Evolutionary conservation across 2,888 invertebrate species (phyloP), one percentile per base, ranked within the genome.

Genomic region (Xestia c-nigrum): DNA sequence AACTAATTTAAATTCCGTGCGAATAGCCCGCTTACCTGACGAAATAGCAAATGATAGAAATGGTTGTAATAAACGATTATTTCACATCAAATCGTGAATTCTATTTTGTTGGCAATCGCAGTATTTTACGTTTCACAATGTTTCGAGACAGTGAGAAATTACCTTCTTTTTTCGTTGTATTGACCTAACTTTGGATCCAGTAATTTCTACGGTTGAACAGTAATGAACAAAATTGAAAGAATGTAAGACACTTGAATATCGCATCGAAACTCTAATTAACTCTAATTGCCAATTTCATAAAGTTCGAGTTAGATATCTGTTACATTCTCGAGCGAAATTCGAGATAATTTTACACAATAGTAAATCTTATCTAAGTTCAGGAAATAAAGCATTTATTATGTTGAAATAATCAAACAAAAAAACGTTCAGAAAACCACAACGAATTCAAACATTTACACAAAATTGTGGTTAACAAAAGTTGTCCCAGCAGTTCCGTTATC

Each of bases 61-160:
- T 82, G 59, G 7, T 43, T 61, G 61, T 65, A 59, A 63, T 81
- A 67, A 83, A 63, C 61, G 55, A 57, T 69, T 46, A 83, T 83
- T 82, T 82, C 86, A 72, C 86, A 85, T 72, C 50, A 40, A 83
- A 63, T 83, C 72, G 78, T 83, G 68, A 86, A 77, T 61, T 59
- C 65, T 66, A 31, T 77, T 72, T 19, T 16, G 38, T 69, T 61
- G n/a, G 82, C 82, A 86, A 77, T 71, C 38, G 70, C 59, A 68
- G 65, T 86, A 77, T 72, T 86, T 72, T 46, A 72, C 43, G 68
- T 82, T 76, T 61, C 78, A 38, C 21, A 77, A 83, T 64, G 63
- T 83, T 72, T 12, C 55, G 12, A 85, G 78, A 66, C 68, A 57
- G 68, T 86, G 72, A 83, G 55, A n/a, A 61, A 86, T 77, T 68